Base-by-base conservation (phyloP, 2,888 invertebrate species). In the Oligia latruncula region DNA sequence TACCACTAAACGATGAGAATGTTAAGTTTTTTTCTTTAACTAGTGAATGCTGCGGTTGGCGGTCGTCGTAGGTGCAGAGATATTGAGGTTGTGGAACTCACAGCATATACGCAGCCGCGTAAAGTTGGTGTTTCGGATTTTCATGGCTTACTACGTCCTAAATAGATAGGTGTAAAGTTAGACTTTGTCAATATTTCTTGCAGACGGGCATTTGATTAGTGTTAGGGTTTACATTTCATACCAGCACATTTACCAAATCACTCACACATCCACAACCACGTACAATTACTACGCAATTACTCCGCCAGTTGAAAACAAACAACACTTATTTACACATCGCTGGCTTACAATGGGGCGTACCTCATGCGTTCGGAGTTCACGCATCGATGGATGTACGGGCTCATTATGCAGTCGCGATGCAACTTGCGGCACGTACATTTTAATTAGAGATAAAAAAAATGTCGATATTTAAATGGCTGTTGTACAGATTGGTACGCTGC, bases 261-360 rank as follows among this genome's bases (percentile, higher is more conserved):
- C 77, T 55, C 79, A 68, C 23, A 79, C 60, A 80, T 70, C 70
- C 79, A 72, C 76, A 35, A 70, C 71, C 70, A 55, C 71, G 58
- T 87, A 89, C 90, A 91, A 92, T 92, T 91, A 90, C 80, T 76
- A 80, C 81, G 86, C 89, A 92, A 92, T 91, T 92, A 91, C 81
- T 74, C 70, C 80, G 81, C 85, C 77, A 81, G 87, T 79, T 87
- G 78, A 85, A 88, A 90, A 91, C 90, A 91, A 91, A 91, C 89
- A 87, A 68, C 80, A 86, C 87, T 88, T 87, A 82, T 88, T 88
- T 84, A 89, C 91, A 90, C 91, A 90, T 90, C 89, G 89, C 84
- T 84, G 89, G 85, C 77, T 88, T 83, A 83, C 90, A 87, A 88
- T 87, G 84, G 85, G 78, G 82, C 79, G 85, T 74, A 72, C 80